A percentile compares a stretch with the other conserved stretches of the same genome.
These are phyloP conservation scores for Corydoras sp. DNA, from an alignment of 2,113 vertebrate species.

Conservation along the genomic window DNA sequence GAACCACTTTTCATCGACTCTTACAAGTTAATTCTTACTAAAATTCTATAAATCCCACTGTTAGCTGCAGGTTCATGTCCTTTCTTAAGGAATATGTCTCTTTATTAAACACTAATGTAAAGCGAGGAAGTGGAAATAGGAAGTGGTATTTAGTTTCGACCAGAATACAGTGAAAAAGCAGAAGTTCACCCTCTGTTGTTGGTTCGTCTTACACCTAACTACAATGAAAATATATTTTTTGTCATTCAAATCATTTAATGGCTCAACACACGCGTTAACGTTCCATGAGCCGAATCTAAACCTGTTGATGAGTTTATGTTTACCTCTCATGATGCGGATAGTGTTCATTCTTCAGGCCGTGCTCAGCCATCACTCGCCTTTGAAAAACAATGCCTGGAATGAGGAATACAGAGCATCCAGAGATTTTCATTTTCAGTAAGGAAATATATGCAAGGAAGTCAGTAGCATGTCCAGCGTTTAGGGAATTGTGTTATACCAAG, in stretches of 20 bases:
- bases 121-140: not conserved
- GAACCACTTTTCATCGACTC: too few relatives aligned
- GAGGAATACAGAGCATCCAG: not conserved
- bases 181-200: not conserved
- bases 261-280: not conserved
- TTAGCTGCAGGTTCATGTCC: too few relatives aligned
- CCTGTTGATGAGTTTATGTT: conserved; percentile 6
- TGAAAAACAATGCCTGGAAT: conserved; percentile 69
- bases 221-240: not conserved
- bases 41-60: too few relatives aligned
- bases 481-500: not conserved
- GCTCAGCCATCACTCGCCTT: conserved; percentile 72
- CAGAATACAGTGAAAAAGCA: not conserved
- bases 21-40: too few relatives aligned
- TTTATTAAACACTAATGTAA: too few relatives aligned
- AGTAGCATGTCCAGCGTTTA: not conserved
- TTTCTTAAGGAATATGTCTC: too few relatives aligned
- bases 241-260: not conserved
- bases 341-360: conserved; percentile 63
- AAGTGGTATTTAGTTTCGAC: not conserved
- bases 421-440: not conserved
- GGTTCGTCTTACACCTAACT: not conserved
- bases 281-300: too few relatives aligned
- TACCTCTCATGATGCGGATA: conserved; percentile 73
- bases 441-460: not conserved